Base-by-base conservation (phyloP, 2,113 vertebrate species). In the Oncorhynchus masou region DNA sequence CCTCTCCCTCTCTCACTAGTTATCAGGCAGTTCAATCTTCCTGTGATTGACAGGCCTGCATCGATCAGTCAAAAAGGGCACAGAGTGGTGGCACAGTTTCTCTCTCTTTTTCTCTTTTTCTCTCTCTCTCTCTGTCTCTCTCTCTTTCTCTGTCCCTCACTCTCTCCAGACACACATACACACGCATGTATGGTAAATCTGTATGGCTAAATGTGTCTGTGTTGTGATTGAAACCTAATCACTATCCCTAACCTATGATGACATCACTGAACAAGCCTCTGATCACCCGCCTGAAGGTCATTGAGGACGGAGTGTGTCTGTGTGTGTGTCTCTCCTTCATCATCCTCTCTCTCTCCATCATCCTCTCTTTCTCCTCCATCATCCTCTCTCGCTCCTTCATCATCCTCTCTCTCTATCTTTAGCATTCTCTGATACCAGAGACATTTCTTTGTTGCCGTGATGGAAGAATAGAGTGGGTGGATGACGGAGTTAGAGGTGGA, bases 351-450 rank as follows among this genome's bases (percentile, higher is more conserved):
- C 5, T 49, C 48, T 5, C 71, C 60, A 2, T 68, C 22, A 45
- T n/a, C 29, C 34, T 24, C 59, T 6, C 2, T 45, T 22, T n/a
- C 51, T 48, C 29, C 3, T 29, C 1, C 29, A 29, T 29, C 29
- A 29, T 29, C 29, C 27, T 4, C 78, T n/a, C 5, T 15, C n/a
- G n/a, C 76, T 79, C 71, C 73, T 79, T 84, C 60, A 2, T 68
- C 22, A 45, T n/a, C 48, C 24, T 24, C 59, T 5, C 3, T 39
- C 31, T 48, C 51, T 48, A 11, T 62, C 64, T 91, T 90, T 91
- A 89, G 84, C 82, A 4, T 31, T 74, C 74, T 74, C 78, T 34
- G 70, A 85, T 81, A 90, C 85, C 80, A 88, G 88, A 88, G 84
- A 89, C 82, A 79, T 86, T 86, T 85, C 80, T 87, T 83, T 76